These are phyloP conservation scores for Porphyrio hochstetteri DNA, from an alignment of 2,113 vertebrate genomes.

Conservation along the genomic window DNA sequence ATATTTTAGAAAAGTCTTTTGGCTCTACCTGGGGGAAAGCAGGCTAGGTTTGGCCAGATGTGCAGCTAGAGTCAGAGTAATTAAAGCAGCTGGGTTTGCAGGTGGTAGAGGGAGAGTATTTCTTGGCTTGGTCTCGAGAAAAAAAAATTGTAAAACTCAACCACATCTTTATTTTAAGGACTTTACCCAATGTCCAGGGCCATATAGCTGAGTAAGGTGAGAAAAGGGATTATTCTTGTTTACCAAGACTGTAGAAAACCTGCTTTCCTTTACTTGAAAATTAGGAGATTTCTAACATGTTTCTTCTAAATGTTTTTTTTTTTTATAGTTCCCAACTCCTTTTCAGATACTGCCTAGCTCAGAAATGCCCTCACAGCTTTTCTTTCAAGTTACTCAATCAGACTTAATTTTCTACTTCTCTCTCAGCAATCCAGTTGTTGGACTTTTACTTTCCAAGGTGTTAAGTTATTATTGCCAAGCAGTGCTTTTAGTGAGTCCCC, in stretches of 20 bases:
- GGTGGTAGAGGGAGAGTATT: neutral
- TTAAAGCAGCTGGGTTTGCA: conserved; percentile 10
- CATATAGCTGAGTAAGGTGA: neutral
- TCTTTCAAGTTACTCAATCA: neutral
- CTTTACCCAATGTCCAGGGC: neutral
- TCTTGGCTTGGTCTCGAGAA: neutral
- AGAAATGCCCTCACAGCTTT: neutral
- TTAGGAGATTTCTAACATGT: neutral
- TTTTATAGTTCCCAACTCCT: neutral
- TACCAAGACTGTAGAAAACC: neutral
- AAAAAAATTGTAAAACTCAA: neutral
- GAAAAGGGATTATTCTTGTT: neutral
- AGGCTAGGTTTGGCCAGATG: neutral
- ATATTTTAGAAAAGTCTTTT: neutral
- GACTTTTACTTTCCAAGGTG: neutral
- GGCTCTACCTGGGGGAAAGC: neutral
- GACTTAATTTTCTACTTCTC: neutral
- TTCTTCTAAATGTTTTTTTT: neutral
- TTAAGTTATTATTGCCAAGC: neutral
- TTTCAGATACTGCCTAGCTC: neutral
- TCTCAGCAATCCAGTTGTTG: neutral
- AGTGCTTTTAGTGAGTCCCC: neutral
- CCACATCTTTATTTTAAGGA: neutral
- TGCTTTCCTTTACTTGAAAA: neutral
- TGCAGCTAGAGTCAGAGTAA: neutral